Evolutionary conservation across 2,888 invertebrate genomes (phyloP).

Genomic region (Endotricha flammealis): DNA sequence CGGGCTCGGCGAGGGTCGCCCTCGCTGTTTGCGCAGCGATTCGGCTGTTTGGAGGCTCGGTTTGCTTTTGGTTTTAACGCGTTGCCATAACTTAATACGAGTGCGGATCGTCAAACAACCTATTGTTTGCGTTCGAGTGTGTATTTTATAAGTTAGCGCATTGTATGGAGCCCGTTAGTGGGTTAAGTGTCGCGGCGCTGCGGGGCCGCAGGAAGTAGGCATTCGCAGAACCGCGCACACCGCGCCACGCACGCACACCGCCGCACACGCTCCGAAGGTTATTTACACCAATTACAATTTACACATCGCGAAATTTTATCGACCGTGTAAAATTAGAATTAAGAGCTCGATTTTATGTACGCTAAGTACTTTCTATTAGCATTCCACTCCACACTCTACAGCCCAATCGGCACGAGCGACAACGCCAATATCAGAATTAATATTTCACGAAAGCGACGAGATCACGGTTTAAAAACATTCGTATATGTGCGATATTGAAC

Average conservation of each 20-base stretch:
- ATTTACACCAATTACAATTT: no score
- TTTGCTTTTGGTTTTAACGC: conserved; percentile 47
- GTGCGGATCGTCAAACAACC: conserved; percentile 33
- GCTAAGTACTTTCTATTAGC: no score
- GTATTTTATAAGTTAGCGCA: conserved; percentile 12
- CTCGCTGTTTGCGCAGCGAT: conserved; percentile 40
- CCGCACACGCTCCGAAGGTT: no score
- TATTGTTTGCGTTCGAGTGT: conserved; percentile 17
- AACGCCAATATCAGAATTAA: no score
- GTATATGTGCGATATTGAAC: no score
- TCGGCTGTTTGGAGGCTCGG: conserved; percentile 33
- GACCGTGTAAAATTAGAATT: no score
- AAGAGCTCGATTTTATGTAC: no score
- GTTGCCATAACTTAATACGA: conserved; percentile 49
- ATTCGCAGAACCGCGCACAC: conserved; percentile 44
- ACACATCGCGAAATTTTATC: no score
- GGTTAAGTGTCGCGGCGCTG: conserved; percentile 29
- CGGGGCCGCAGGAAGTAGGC: conserved; percentile 32
- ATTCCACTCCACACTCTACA: no score
- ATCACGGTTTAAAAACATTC: no score
- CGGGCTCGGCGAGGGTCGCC: neutral
- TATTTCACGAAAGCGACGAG: no score
- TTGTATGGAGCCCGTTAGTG: conserved; percentile 17
- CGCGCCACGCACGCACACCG: conserved; percentile 9
- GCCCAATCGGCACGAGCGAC: no score